Conservation (phyloP, 2,113 vertebrate species). For the Ciconia stormi region DNA sequence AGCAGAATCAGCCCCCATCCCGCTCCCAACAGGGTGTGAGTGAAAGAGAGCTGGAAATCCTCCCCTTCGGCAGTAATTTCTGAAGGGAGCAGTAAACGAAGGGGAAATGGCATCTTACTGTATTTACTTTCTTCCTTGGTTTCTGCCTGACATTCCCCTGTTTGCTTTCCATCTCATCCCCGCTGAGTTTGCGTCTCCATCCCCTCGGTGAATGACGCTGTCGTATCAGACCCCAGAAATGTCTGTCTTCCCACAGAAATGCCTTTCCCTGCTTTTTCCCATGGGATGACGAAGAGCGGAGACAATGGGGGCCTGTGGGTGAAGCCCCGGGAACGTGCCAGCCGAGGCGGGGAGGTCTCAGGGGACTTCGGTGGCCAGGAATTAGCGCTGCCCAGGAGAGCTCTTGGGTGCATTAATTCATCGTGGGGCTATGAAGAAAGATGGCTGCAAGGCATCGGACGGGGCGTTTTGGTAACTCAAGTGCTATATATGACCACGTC, state of each 20-base stretch:
- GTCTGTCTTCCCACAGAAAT: background rate
- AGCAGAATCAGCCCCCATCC: background rate
- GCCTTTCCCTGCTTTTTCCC: background rate
- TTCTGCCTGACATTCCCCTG: background rate
- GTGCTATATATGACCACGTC: background rate
- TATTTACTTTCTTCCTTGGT: background rate
- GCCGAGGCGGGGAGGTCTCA: rapidly evolving
- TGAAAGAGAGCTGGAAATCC: background rate
- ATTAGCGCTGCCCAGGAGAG: background rate
- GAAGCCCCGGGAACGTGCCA: background rate
- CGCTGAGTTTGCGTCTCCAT: rapidly evolving
- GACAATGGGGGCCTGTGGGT: background rate
- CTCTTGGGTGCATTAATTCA: background rate
- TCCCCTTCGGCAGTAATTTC: background rate
- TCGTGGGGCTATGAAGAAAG: background rate
- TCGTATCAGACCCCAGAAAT: background rate
- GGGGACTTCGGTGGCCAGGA: too few relatives aligned
- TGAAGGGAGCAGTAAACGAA: background rate
- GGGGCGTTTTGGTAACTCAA: background rate
- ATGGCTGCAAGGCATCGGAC: rapidly evolving
- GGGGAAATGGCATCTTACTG: background rate
- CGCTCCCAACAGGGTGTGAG: rapidly evolving
- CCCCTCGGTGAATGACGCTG: background rate
- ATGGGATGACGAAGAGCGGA: rapidly evolving
- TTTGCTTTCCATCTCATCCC: background rate